phyloP scores from a whole-genome alignment of 2,888 invertebrate species.

The Chymomyza fuscimana region DNA sequence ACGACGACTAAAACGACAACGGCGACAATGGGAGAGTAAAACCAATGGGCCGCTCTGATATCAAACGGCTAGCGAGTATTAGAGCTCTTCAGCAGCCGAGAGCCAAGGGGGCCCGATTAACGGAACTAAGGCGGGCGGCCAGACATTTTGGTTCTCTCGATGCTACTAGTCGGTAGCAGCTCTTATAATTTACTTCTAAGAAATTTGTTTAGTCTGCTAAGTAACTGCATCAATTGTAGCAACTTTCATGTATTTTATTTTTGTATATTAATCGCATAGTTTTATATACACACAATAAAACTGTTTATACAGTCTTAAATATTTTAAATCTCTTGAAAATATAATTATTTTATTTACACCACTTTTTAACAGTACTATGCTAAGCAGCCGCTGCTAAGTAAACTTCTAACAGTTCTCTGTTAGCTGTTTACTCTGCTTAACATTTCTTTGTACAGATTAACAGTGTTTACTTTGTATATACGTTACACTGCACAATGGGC shows the following conservation, averaged over 20 bases:
- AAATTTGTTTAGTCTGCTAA: too few relatives aligned
- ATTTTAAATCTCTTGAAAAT: too few relatives aligned
- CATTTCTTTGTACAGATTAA: background rate
- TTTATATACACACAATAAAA: too few relatives aligned
- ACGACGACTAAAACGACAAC: conserved; percentile 6
- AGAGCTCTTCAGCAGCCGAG: background rate
- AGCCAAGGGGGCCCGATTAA: background rate
- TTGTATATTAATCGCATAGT: too few relatives aligned
- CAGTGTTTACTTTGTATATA: background rate
- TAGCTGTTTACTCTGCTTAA: background rate
- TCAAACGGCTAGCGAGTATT: background rate
- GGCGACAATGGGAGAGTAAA: conserved; percentile 5
- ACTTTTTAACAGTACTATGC: background rate
- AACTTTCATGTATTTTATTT: too few relatives aligned
- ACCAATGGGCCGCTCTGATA: background rate
- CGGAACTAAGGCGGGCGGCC: background rate
- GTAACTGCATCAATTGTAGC: too few relatives aligned
- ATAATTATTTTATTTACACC: too few relatives aligned
- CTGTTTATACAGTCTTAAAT: too few relatives aligned
- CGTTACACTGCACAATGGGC: background rate
- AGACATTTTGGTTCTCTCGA: background rate
- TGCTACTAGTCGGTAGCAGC: background rate
- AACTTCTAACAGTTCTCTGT: background rate
- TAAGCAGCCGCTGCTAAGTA: background rate
- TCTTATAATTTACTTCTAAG: background rate